These are phyloP conservation scores for Homarus americanus DNA, from an alignment of 1,140 invertebrate species.

Conservation along the genomic window DNA sequence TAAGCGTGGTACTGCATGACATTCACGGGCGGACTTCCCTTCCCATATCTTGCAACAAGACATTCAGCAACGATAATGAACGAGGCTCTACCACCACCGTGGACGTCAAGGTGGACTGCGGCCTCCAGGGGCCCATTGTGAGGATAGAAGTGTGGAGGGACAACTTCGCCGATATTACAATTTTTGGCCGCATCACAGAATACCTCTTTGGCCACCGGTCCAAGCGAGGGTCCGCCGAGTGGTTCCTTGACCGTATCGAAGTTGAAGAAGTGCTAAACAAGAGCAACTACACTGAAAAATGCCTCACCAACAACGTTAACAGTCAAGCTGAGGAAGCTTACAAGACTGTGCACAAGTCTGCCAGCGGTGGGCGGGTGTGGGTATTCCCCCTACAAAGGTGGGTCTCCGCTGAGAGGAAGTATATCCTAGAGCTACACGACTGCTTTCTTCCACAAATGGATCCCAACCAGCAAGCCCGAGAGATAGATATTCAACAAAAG, in stretches of 20 bases:
- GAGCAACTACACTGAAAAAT: not conserved
- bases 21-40: conserved; percentile 74
- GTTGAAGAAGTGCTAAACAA: conserved; percentile 68
- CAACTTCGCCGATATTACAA: conserved; percentile 44
- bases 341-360: conserved; percentile 19
- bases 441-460: conserved; percentile 79
- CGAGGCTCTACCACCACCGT: conserved; percentile 76
- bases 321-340: not conserved
- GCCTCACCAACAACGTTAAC: not conserved
- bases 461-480: conserved; percentile 77
- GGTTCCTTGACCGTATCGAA: conserved; percentile 75
- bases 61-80: conserved; percentile 77
- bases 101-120: conserved; percentile 33
- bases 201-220: conserved; percentile 54
- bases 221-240: conserved; percentile 66
- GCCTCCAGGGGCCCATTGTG: conserved; percentile 57
- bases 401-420: conserved; percentile 78
- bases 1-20: conserved; percentile 76
- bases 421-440: conserved; percentile 78
- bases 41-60: conserved; percentile 76
- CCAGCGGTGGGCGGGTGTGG: conserved; percentile 41
- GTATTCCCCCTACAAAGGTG: conserved; percentile 80
- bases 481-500: conserved; percentile 78
- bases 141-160: conserved; percentile 75
- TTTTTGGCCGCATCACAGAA: conserved; percentile 1